phyloP scores from a whole-genome alignment of 2,113 vertebrate genomes.

The Aythya baeri region DNA sequence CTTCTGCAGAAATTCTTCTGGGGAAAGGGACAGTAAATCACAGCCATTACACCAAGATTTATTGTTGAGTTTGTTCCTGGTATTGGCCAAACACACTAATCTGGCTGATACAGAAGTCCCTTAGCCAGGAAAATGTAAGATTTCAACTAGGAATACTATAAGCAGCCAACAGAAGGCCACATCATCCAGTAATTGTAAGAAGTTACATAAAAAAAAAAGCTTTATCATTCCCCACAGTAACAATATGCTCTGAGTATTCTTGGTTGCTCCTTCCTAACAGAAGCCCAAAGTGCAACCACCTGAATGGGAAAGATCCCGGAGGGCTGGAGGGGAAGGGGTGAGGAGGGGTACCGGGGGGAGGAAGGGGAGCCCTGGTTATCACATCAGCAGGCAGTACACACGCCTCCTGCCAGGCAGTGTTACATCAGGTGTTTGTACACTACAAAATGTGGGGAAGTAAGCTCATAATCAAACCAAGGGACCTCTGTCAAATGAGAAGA shows the following conservation, averaged over 20 bases:
- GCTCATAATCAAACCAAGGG: neutral
- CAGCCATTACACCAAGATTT: neutral
- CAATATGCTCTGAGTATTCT: neutral
- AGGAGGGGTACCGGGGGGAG: neutral
- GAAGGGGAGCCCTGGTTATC: neutral
- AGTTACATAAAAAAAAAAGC: neutral
- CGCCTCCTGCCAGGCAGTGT: neutral
- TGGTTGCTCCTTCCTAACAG: neutral
- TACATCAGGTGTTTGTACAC: neutral
- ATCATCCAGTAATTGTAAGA: neutral
- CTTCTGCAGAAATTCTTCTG: neutral
- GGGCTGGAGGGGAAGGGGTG: neutral
- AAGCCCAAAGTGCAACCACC: neutral
- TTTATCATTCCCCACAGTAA: neutral
- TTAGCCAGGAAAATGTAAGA: neutral
- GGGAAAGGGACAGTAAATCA: neutral
- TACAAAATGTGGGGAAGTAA: neutral
- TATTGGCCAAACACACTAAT: neutral
- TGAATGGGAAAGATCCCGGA: neutral
- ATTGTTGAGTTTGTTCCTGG: neutral
- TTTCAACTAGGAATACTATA: neutral
- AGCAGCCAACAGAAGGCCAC: neutral
- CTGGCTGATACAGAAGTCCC: neutral
- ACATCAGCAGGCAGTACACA: neutral
- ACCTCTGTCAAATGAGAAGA: neutral